Base-by-base conservation (phyloP, 2,797 vertebrate species). In the Lacerta bilineata region DNA sequence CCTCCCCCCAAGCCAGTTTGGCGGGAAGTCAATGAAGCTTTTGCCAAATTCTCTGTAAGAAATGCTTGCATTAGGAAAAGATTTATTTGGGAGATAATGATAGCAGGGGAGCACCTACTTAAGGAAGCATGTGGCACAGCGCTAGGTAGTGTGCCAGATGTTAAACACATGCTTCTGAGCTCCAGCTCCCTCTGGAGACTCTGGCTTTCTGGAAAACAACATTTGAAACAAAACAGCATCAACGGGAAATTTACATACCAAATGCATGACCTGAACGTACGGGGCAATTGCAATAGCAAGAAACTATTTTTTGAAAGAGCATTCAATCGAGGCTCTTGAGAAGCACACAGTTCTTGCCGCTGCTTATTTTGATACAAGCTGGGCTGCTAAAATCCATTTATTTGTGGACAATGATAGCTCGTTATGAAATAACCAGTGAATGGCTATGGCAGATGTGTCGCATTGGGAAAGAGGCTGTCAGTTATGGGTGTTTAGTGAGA, bases 71-170 rank as follows among this genome's bases (percentile, higher is more conserved):
- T 90, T 94, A 90, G 83, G 61, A 87, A 89, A 83, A 23, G 81
- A 91, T 89, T 8, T 81, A 68, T 81, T 36, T 50, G n/a, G 39
- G 91, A 82, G 18, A 77, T 7, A 83, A 69, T 68, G 85, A 50
- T 9, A 75, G 81, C 89, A 86, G 15, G 92, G 92, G 94, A 90
- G 66, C 79, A 79, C 46, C 17, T 87, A 83, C 81, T 92, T 86
- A 0, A 0, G 69, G 78, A 89, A 80, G 55, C 85, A 91, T 83
- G 61, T 39, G 80, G 17, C 90, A 55, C 84, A 64, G 71, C 1
- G 79, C 78, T 81, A 33, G 91, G 83, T 91, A 83, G 85, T 59
- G 83, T 89, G 78, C 74, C 92, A 94, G 93, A 92, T 94, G 90
- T 91, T 94, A 81, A 92, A 75, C 50, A 55, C 77, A 90, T 39